A percentile compares a stretch with the other conserved stretches of the same genome.
These are phyloP conservation scores for Phylloscopus trochiloides DNA, from an alignment of 2,113 vertebrate species.

Conservation along the genomic window DNA sequence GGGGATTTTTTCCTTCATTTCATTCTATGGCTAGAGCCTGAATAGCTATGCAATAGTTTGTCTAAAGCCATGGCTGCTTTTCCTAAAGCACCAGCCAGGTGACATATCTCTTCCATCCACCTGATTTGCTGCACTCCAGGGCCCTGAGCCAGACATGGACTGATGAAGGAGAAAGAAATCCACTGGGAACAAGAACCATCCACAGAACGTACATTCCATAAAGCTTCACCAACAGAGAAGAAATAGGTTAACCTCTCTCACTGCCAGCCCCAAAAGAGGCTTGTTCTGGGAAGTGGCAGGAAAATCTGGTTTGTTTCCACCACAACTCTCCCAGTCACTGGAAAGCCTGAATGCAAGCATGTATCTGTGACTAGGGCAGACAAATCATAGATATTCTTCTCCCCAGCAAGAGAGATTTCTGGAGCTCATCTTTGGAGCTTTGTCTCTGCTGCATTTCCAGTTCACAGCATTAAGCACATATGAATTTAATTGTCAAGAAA, in stretches of 20 bases:
- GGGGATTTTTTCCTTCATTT: not conserved
- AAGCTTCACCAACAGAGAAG: not conserved
- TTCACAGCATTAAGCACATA: not conserved
- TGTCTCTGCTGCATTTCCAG: not conserved
- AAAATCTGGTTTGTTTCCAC: not conserved
- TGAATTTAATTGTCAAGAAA: not conserved
- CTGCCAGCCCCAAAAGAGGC: not conserved
- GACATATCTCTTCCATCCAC: not conserved
- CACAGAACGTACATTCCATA: not conserved
- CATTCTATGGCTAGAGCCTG: not conserved
- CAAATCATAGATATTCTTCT: not conserved
- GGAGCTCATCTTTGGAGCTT: not conserved
- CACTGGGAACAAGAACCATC: not conserved
- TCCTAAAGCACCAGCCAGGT: not conserved
- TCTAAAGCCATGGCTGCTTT: not conserved
- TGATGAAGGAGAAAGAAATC: not conserved
- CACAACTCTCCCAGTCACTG: not conserved
- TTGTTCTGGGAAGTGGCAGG: fast-evolving
- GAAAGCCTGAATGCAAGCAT: not conserved
- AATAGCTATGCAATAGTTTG: not conserved
- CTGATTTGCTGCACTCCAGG: not conserved
- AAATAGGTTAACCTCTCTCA: not conserved
- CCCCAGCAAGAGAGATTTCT: not conserved
- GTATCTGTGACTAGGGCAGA: not conserved
- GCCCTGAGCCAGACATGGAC: not conserved